Percentiles rank a stretch among this genome's conserved stretches.
Conservation (phyloP, 2,888 invertebrate genomes). For the Pollenia griseotomentosa region DNA sequence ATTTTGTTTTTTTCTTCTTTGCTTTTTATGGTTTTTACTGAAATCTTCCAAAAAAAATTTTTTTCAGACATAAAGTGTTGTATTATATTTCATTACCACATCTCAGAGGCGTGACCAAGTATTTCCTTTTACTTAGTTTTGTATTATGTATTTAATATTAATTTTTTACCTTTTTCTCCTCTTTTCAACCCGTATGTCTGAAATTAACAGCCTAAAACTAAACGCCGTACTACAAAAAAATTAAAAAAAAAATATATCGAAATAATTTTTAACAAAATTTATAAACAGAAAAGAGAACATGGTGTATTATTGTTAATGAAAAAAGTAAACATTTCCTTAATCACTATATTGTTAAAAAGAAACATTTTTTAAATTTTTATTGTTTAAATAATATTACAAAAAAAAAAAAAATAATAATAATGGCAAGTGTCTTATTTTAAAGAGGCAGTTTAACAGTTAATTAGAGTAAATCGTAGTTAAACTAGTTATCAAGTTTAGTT, state of each 20-base stretch:
- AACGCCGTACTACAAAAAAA: conserved; percentile 42
- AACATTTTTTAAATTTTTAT: neutral
- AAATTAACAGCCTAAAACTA: conserved; percentile 19
- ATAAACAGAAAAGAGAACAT: conserved; percentile 35
- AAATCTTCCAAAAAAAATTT: conserved; percentile 20
- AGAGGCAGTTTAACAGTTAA: too few relatives aligned
- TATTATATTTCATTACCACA: conserved; percentile 67
- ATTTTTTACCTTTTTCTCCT: neutral
- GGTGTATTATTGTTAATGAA: conserved; percentile 57
- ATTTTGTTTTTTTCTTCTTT: neutral
- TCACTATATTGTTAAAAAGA: conserved; percentile 6
- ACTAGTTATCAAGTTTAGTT: too few relatives aligned
- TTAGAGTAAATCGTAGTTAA: too few relatives aligned
- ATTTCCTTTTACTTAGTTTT: conserved; percentile 68
- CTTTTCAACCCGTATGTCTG: conserved; percentile 50
- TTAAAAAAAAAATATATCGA: conserved; percentile 18
- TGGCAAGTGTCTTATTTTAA: too few relatives aligned
- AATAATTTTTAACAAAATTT: conserved; percentile 4
- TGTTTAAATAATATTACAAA: neutral
- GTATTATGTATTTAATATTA: conserved; percentile 5
- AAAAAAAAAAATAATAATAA: neutral
- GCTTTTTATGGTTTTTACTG: neutral
- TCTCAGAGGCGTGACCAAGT: conserved; percentile 70
- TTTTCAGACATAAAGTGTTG: neutral
- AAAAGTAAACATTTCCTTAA: neutral